These are phyloP conservation scores for Neosilurus hyrtlii DNA, from an alignment of 2,797 vertebrate genomes.

Conservation along the genomic window DNA sequence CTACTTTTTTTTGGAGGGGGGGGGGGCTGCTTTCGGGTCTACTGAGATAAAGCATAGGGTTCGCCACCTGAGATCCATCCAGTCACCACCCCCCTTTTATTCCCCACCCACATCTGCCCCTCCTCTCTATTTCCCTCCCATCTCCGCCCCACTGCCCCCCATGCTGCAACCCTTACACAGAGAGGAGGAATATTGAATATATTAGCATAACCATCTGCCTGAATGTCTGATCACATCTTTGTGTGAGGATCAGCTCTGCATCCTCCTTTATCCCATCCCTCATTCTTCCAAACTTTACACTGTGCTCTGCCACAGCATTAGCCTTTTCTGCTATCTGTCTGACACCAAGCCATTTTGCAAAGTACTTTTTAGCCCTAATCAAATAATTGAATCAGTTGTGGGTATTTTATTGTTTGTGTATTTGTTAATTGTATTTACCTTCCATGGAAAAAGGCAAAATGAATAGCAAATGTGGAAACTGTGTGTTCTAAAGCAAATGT, in stretches of 20 bases:
- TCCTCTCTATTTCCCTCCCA: slow-evolving; percentile 27
- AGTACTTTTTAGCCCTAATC: slow-evolving; percentile 37
- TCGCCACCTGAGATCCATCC: slow-evolving; percentile 32
- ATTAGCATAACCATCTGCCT: slow-evolving; percentile 63
- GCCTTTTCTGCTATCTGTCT: slow-evolving; percentile 24
- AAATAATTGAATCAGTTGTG: slow-evolving; percentile 48
- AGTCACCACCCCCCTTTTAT: slow-evolving; percentile 8
- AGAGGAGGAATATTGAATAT: slow-evolving; percentile 55
- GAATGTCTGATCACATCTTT: slow-evolving; percentile 61
- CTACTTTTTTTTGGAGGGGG: background rate
- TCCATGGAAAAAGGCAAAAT: slow-evolving; percentile 27
- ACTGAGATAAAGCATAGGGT: slow-evolving; percentile 39
- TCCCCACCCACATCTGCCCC: slow-evolving; percentile 28
- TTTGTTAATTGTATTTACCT: slow-evolving; percentile 46
- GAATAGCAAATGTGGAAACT: background rate
- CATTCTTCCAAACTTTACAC: slow-evolving; percentile 43
- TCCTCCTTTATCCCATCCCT: slow-evolving; percentile 45
- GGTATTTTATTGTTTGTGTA: slow-evolving; percentile 34
- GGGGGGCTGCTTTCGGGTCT: background rate
- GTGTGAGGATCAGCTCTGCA: slow-evolving; percentile 49
- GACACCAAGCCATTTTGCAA: slow-evolving; percentile 38
- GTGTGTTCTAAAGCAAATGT: slow-evolving; percentile 7
- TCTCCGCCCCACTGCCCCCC: slow-evolving; percentile 28
- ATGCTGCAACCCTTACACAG: slow-evolving; percentile 27
- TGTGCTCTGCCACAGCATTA: slow-evolving; percentile 32